Percentiles rank a stretch among this genome's conserved stretches.
These are phyloP conservation scores for Copidosoma aretas DNA, from an alignment of 2,888 invertebrate genomes.

Conservation along the genomic window DNA sequence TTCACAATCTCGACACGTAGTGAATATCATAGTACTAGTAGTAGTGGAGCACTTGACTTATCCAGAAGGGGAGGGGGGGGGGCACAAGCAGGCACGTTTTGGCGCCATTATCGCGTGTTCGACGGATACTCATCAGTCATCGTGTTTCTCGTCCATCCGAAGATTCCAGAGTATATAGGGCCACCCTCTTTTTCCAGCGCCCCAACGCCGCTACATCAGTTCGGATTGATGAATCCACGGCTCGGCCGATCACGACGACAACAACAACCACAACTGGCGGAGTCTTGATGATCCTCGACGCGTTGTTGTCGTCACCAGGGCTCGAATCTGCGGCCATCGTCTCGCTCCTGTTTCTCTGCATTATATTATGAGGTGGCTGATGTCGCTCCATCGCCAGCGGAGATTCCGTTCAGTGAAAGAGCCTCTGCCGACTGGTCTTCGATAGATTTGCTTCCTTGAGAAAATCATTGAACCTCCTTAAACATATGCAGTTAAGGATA, in stretches of 20 bases:
- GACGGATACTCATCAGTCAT: constrained; percentile 54
- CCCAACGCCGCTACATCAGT: constrained; percentile 29
- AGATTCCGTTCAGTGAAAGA: too few species aligned
- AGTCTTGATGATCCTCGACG: background rate
- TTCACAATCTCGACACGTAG: constrained; percentile 15
- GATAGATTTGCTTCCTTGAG: background rate
- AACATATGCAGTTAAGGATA: too few species aligned
- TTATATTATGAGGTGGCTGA: background rate
- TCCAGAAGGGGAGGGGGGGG: background rate
- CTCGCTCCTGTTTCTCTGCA: background rate
- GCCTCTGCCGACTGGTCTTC: background rate
- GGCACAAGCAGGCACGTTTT: constrained; percentile 12
- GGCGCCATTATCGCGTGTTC: constrained; percentile 51
- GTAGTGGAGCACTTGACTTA: background rate
- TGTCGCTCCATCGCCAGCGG: constrained; percentile 15
- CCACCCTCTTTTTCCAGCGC: background rate
- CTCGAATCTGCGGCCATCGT: constrained; percentile 26
- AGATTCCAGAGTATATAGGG: too few species aligned
- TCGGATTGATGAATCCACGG: constrained; percentile 44
- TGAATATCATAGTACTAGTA: too few species aligned
- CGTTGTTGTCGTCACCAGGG: constrained; percentile 5
- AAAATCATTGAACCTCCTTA: too few species aligned
- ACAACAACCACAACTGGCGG: background rate
- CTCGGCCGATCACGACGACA: background rate
- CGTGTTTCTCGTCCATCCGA: constrained; percentile 43